Evolutionary conservation across 1,140 invertebrate species (phyloP).

Genomic region (Gryllus bimaculatus): DNA sequence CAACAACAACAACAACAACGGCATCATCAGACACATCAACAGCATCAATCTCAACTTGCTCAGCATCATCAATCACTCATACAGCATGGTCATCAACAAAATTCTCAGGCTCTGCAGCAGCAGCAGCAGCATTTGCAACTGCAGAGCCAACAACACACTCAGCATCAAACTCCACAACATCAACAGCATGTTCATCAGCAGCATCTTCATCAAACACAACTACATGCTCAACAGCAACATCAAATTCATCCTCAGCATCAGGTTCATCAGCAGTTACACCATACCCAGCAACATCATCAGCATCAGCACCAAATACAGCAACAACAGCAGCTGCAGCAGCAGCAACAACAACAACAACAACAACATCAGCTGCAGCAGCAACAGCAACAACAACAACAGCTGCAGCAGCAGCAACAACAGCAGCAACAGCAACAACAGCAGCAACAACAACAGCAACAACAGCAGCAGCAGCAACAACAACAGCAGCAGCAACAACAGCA

Average conservation of each 20-base stretch:
- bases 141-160: background rate
- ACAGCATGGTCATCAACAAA: slow-evolving; percentile 16
- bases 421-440: slow-evolving; percentile 14
- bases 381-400: background rate
- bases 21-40: slow-evolving; percentile 6
- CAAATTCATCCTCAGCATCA: background rate
- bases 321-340: background rate
- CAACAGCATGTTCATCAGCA: background rate
- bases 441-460: slow-evolving; percentile 10
- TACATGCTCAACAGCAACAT: slow-evolving; percentile 5
- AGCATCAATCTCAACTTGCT: slow-evolving; percentile 6
- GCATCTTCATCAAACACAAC: background rate
- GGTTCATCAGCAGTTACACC: background rate
- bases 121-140: background rate
- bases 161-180: background rate
- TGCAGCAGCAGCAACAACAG: slow-evolving; percentile 9
- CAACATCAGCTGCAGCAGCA: too few species aligned
- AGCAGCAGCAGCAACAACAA: slow-evolving; percentile 12
- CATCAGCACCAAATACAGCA: slow-evolving; percentile 7
- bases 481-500: slow-evolving; percentile 8
- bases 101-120: background rate
- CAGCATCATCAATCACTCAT: slow-evolving; percentile 20
- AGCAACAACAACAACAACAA: background rate
- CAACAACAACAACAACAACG: background rate
- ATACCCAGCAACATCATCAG: too few species aligned